Conservation (phyloP, 2,113 vertebrate species). For the Shinisaurus crocodilurus region DNA sequence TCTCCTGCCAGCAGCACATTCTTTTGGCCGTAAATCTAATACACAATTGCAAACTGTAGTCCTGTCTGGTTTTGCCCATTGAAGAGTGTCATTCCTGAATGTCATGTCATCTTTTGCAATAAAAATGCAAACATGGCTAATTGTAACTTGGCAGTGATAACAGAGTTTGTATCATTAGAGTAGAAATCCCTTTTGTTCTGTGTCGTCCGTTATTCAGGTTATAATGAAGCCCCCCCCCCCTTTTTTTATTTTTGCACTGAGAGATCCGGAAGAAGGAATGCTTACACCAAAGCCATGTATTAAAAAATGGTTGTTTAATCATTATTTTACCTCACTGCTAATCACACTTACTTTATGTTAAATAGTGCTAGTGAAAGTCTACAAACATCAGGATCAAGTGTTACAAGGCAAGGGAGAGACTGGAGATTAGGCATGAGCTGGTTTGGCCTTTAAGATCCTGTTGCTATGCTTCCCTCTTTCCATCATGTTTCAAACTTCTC, state of each 20-base stretch:
- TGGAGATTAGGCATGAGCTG: neutral
- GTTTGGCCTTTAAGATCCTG: neutral
- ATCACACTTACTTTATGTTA: neutral
- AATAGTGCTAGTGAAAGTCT: neutral
- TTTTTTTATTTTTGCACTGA: slow-evolving; percentile 3
- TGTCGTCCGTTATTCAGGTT: neutral
- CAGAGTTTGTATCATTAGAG: neutral
- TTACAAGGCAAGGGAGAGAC: neutral
- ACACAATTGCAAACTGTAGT: neutral
- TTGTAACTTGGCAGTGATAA: slow-evolving; percentile 10
- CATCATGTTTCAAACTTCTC: neutral
- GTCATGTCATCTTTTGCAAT: neutral
- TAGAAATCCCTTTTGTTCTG: slow-evolving; percentile 4
- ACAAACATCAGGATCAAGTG: neutral
- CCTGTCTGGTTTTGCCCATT: neutral
- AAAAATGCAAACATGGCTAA: slow-evolving; percentile 12
- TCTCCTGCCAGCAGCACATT: neutral
- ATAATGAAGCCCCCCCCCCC: neutral
- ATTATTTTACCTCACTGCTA: neutral
- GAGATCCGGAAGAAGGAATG: neutral
- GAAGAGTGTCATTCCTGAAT: neutral
- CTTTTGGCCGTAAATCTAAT: neutral
- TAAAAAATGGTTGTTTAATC: neutral
- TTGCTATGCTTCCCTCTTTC: neutral
- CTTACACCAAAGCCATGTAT: neutral